These are phyloP conservation scores for Sturmia bella DNA, from an alignment of 2,888 invertebrate genomes.

Conservation along the genomic window DNA sequence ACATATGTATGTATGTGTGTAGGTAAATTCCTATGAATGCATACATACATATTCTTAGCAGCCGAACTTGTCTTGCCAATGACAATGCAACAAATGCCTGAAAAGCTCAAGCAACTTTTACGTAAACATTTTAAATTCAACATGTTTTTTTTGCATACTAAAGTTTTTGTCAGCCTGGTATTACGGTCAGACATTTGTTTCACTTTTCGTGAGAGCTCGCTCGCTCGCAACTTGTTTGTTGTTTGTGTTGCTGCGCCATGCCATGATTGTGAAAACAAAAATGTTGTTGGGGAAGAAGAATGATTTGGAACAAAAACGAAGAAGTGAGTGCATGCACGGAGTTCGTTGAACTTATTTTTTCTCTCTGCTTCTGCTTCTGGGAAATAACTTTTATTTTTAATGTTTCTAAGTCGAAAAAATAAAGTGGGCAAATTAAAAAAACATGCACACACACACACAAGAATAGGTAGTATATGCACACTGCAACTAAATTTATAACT, in stretches of 20 bases:
- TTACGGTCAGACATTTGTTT: conserved; percentile 78
- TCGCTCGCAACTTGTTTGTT: conserved; percentile 69
- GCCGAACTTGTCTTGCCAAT: conserved; percentile 5
- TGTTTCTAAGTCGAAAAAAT: no score
- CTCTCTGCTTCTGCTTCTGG: conserved; percentile 20
- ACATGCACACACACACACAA: no score
- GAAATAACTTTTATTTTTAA: no score
- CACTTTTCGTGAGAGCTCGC: conserved; percentile 78
- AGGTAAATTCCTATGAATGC: not conserved
- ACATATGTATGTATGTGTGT: not conserved
- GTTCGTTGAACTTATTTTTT: not conserved
- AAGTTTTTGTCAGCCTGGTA: conserved; percentile 71
- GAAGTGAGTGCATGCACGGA: no score
- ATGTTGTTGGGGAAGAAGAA: conserved; percentile 1
- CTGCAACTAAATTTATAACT: no score
- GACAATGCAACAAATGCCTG: not conserved
- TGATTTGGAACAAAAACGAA: conserved; percentile 41
- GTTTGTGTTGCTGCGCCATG: conserved; percentile 43
- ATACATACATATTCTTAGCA: not conserved
- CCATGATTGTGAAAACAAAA: not conserved
- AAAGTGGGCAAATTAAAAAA: no score
- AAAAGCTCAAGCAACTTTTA: conserved; percentile 26
- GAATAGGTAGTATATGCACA: no score
- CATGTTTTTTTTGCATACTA: conserved; percentile 36
- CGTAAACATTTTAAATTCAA: conserved; percentile 48